phyloP scores from a whole-genome alignment of 37 sponge, comb jelly and placozoan species.

The Crambe crambe region DNA sequence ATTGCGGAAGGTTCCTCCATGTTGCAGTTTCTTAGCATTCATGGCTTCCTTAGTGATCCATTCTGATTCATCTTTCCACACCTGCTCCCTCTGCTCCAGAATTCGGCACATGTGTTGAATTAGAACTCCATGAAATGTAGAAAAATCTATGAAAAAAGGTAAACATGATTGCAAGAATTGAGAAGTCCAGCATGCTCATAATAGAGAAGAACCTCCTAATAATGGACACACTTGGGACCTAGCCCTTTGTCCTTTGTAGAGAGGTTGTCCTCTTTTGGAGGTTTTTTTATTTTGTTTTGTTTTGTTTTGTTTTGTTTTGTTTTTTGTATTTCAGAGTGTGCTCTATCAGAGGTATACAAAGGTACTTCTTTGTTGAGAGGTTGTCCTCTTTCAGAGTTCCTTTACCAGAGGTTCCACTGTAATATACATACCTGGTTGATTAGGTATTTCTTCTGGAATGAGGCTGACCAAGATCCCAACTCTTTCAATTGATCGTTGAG shows the following conservation, averaged over 20 bases:
- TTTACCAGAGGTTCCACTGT: too few relatives aligned
- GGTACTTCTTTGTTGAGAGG: too few relatives aligned
- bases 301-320: too few relatives aligned
- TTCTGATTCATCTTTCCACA: not conserved
- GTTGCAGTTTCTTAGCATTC: conserved; percentile 47
- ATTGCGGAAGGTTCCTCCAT: conserved; percentile 69
- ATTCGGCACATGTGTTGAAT: conserved; percentile 38
- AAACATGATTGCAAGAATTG: not conserved
- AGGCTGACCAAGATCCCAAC: conserved; percentile 29
- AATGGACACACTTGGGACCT: too few relatives aligned
- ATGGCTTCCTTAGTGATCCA: conserved; percentile 72
- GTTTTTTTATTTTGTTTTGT: too few relatives aligned
- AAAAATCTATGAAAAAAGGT: conserved; percentile 12
- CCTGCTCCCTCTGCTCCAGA: conserved; percentile 50
- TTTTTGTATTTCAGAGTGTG: too few relatives aligned
- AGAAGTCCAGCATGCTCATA: too few relatives aligned
- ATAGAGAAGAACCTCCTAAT: too few relatives aligned
- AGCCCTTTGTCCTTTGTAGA: too few relatives aligned
- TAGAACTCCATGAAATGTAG: conserved; percentile 35
- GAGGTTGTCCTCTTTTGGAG: too few relatives aligned
- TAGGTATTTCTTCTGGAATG: conserved; percentile 23
- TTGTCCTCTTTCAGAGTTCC: too few relatives aligned
- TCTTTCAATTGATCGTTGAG: conserved; percentile 28
- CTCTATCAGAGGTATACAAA: too few relatives aligned
- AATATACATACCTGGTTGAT: conserved; percentile 34